Percentiles rank a stretch among this genome's conserved stretches.
Conservation (phyloP, 2,797 vertebrate genomes). For the Enteromius afrohamiltoni region DNA sequence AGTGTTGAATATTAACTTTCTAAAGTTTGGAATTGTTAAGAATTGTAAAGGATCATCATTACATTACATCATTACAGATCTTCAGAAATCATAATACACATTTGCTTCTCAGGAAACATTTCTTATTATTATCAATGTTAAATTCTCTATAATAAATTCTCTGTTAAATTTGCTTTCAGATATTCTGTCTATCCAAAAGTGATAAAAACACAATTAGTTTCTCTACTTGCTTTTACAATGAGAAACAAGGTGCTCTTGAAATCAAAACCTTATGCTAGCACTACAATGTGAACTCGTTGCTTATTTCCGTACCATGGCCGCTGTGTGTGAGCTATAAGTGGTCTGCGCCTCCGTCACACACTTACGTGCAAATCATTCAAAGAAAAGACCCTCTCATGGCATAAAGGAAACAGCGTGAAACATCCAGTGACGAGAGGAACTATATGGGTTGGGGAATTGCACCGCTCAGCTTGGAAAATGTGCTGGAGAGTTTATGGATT, state of each 20-base stretch:
- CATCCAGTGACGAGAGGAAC: conserved; percentile 40
- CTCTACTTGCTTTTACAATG: background rate
- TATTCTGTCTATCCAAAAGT: background rate
- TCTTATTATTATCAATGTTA: background rate
- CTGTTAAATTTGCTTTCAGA: background rate
- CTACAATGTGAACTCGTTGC: background rate
- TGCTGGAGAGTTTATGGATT: conserved; percentile 60
- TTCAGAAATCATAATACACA: too few species aligned
- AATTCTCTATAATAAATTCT: background rate
- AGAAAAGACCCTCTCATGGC: conserved; percentile 24
- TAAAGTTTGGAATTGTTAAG: too few species aligned
- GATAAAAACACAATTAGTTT: background rate
- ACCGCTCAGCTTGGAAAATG: conserved; percentile 52
- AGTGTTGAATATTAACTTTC: too few species aligned
- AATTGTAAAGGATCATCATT: too few species aligned
- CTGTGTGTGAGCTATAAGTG: conserved; percentile 33
- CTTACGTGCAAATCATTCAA: conserved; percentile 9
- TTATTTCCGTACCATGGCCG: conserved; percentile 5
- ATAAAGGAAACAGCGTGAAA: conserved; percentile 41
- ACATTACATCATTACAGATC: too few species aligned
- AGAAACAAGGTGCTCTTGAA: conserved; percentile 3
- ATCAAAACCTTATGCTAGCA: conserved; percentile 4
- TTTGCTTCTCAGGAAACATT: background rate
- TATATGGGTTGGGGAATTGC: conserved; percentile 39
- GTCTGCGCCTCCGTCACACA: conserved; percentile 2